phyloP scores from a whole-genome alignment of 2,113 vertebrate genomes.

The Zapornia atra region DNA sequence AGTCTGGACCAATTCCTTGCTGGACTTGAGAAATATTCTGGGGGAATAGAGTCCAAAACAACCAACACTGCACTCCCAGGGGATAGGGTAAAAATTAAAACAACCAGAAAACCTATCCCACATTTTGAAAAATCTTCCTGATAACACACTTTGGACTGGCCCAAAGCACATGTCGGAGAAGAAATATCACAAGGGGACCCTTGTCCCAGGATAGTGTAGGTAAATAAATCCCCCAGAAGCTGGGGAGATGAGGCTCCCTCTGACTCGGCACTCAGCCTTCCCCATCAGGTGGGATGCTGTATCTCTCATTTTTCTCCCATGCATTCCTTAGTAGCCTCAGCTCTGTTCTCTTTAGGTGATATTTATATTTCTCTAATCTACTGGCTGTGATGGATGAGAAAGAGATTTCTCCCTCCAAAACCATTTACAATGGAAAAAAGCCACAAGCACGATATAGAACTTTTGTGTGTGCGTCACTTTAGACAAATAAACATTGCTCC shows the following conservation, averaged over 20 bases:
- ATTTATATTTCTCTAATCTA: slow-evolving; percentile 58
- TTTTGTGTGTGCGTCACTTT: neutral
- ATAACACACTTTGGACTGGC: neutral
- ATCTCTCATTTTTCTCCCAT: neutral
- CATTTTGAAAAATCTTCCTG: neutral
- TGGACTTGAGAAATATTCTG: neutral
- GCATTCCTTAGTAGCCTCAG: neutral
- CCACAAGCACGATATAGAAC: slow-evolving; percentile 14
- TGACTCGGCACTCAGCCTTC: neutral
- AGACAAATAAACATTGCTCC: slow-evolving; percentile 43
- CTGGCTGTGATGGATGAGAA: neutral
- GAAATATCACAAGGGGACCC: neutral
- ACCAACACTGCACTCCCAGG: neutral
- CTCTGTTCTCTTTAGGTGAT: slow-evolving; percentile 11
- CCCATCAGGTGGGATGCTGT: neutral
- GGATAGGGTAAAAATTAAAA: neutral
- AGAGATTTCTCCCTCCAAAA: slow-evolving; percentile 42
- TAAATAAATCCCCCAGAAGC: neutral
- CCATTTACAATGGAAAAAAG: slow-evolving; percentile 53
- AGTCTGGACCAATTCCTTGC: neutral
- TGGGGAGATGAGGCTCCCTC: neutral
- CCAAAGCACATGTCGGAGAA: neutral
- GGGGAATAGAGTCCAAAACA: neutral
- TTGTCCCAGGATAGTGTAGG: neutral
- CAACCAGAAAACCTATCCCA: no score